A percentile compares a stretch with the other conserved stretches of the same genome.
Conservation (phyloP, 2,113 vertebrate species). For the Myrmecophaga tridactyla region DNA sequence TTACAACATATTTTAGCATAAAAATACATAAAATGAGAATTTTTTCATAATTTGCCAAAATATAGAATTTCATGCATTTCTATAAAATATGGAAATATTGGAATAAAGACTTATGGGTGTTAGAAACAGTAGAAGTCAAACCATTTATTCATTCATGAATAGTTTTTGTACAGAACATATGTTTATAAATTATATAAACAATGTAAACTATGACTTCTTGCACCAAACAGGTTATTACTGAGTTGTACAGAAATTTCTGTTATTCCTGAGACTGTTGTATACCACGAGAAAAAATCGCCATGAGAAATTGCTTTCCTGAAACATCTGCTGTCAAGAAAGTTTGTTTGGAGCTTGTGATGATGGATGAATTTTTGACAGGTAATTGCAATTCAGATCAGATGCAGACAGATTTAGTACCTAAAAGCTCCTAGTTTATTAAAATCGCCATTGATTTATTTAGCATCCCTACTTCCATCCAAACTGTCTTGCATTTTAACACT, state of each 20-base stretch:
- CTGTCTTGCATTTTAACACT: constrained; percentile 77
- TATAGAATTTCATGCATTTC: neutral
- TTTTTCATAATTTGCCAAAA: neutral
- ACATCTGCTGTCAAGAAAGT: constrained; percentile 85
- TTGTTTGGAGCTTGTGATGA: constrained; percentile 83
- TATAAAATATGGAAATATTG: neutral
- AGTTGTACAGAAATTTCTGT: constrained; percentile 67
- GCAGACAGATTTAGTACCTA: constrained; percentile 84
- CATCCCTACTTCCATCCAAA: constrained; percentile 60
- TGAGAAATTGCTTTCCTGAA: constrained; percentile 77
- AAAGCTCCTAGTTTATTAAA: constrained; percentile 86
- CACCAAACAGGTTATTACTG: constrained; percentile 58
- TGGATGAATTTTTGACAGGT: constrained; percentile 88
- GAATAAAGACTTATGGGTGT: constrained; percentile 37
- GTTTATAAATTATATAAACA: constrained; percentile 66
- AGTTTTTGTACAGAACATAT: constrained; percentile 46
- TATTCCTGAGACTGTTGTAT: constrained; percentile 75
- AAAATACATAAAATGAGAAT: neutral
- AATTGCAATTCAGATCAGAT: constrained; percentile 89
- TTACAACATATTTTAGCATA: neutral
- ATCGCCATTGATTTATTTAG: constrained; percentile 86
- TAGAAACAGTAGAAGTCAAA: constrained; percentile 41
- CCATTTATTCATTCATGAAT: constrained; percentile 32
- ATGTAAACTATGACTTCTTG: constrained; percentile 52
- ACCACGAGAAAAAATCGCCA: constrained; percentile 76